These are phyloP conservation scores for Cherax quadricarinatus DNA, from an alignment of 1,140 invertebrate species.

Conservation along the genomic window DNA sequence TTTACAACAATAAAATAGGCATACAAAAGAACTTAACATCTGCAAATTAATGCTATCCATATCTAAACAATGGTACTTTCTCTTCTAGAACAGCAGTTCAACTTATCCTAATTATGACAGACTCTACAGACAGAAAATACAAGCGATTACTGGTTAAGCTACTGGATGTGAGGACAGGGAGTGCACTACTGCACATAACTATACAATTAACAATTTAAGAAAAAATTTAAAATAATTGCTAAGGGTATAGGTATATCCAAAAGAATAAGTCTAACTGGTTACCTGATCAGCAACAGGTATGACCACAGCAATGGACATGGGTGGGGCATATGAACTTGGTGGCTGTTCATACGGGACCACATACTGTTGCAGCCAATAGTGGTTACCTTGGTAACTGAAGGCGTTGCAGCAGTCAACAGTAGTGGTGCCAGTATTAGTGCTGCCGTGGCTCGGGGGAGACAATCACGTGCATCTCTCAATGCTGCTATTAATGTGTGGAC, in stretches of 20 bases:
- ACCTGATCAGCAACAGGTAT: neutral
- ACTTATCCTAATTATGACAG: neutral
- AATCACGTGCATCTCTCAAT: constrained; percentile 54
- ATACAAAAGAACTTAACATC: neutral
- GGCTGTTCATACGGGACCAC: neutral
- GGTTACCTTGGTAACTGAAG: constrained; percentile 36
- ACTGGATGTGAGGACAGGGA: neutral
- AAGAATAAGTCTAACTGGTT: neutral
- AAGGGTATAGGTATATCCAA: neutral
- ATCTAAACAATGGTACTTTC: neutral
- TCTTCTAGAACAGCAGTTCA: neutral
- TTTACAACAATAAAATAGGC: constrained; percentile 6
- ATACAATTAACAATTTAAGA: neutral
- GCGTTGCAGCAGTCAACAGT: constrained; percentile 17
- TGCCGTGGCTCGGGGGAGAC: constrained; percentile 27
- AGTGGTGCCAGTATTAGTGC: constrained; percentile 39
- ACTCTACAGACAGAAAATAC: neutral
- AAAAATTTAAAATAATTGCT: neutral
- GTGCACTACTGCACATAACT: neutral
- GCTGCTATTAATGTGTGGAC: constrained; percentile 45
- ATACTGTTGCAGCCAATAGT: neutral
- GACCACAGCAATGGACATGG: neutral
- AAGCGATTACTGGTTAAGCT: neutral
- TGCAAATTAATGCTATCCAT: neutral
- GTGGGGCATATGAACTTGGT: neutral